phyloP scores from a whole-genome alignment of 2,888 invertebrate genomes.

The Linnaemya tessellans region DNA sequence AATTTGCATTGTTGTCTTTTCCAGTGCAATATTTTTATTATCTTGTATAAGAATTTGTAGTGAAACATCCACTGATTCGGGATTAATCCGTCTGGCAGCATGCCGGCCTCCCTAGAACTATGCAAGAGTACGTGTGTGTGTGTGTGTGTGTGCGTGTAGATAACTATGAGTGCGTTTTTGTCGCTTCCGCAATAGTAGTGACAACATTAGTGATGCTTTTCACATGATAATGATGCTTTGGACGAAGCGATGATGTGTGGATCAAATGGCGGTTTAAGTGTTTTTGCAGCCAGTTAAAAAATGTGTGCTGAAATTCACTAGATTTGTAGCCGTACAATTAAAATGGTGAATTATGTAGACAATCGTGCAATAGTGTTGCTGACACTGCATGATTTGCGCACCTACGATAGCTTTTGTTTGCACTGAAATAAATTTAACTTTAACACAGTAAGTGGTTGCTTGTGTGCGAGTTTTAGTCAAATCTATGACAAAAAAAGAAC shows the following conservation, averaged over 20 bases:
- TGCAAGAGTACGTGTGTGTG: too few relatives aligned
- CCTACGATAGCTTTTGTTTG: conserved; percentile 57
- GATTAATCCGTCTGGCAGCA: too few relatives aligned
- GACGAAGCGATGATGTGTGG: conserved; percentile 23
- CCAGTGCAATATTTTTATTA: too few relatives aligned
- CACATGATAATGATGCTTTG: conserved; percentile 48
- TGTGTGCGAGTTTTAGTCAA: conserved; percentile 29
- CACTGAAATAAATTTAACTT: conserved; percentile 62
- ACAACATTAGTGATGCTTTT: conserved; percentile 2
- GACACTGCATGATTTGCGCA: conserved; percentile 67
- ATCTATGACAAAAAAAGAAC: not conserved
- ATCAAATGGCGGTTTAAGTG: conserved; percentile 52
- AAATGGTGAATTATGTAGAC: conserved; percentile 63
- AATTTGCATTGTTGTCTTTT: too few relatives aligned
- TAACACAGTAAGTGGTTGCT: conserved; percentile 10
- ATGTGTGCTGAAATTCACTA: conserved; percentile 36
- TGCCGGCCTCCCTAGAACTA: not conserved
- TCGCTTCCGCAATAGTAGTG: not conserved
- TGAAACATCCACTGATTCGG: too few relatives aligned
- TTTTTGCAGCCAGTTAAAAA: conserved; percentile 20
- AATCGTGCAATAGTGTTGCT: conserved; percentile 64
- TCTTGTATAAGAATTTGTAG: too few relatives aligned
- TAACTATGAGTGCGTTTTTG: not conserved
- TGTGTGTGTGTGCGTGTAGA: not conserved
- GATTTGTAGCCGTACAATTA: conserved; percentile 54